A percentile compares a stretch with the other conserved stretches of the same genome.
Evolutionary conservation across 2,888 invertebrate genomes (phyloP).

Genomic region (Liodrosophila aerea): DNA sequence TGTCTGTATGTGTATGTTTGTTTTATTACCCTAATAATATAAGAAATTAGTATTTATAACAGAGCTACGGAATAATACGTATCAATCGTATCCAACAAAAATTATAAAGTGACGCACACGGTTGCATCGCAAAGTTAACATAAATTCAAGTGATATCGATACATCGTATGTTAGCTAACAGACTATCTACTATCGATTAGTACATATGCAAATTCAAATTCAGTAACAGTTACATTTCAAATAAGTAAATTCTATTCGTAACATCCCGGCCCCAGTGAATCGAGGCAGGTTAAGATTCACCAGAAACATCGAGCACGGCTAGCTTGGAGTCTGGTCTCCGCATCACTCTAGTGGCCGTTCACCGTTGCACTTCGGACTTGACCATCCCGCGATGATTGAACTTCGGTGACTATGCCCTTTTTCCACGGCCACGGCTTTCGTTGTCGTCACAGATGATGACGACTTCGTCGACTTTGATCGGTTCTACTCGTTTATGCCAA

Average conservation of each 20-base stretch:
- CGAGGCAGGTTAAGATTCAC: background rate
- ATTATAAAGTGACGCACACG: too few relatives aligned
- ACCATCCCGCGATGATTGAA: background rate
- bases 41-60: too few relatives aligned
- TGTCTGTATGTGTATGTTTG: too few relatives aligned
- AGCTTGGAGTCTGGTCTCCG: constrained; percentile 3
- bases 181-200: too few relatives aligned
- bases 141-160: too few relatives aligned
- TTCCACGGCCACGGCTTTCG: constrained; percentile 2
- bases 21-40: too few relatives aligned
- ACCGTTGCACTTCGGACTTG: constrained; percentile 3
- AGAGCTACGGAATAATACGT: too few relatives aligned
- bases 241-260: background rate
- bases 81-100: too few relatives aligned
- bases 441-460: constrained; percentile 8
- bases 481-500: constrained; percentile 2
- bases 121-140: too few relatives aligned
- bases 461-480: background rate
- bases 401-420: background rate
- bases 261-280: constrained; percentile 5
- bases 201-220: too few relatives aligned
- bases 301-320: constrained; percentile 4
- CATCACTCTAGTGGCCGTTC: background rate
- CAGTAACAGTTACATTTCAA: too few relatives aligned
- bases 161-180: too few relatives aligned